Percentiles rank a stretch among this genome's conserved stretches.
Conservation (phyloP, 2,888 invertebrate species). For the Napeogenes sylphis region DNA sequence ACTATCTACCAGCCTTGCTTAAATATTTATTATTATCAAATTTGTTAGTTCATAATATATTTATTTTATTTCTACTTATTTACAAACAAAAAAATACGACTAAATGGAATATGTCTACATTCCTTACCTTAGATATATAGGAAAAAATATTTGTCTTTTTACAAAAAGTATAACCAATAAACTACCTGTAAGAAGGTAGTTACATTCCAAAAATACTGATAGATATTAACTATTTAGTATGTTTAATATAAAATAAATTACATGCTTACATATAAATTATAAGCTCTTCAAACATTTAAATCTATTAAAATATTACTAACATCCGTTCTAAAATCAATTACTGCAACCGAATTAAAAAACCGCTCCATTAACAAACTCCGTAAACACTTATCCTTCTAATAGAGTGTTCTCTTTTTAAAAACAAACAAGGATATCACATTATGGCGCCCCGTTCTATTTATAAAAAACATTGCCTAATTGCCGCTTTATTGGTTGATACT, state of each 20-base stretch:
- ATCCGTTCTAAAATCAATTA: slow-evolving; percentile 14
- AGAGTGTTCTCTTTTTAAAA: slow-evolving; percentile 39
- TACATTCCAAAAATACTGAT: too few relatives aligned
- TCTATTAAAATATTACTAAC: slow-evolving; percentile 1
- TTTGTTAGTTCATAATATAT: not conserved
- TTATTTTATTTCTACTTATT: too few relatives aligned
- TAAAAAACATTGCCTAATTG: slow-evolving; percentile 46
- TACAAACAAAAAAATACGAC: too few relatives aligned
- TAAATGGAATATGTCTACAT: too few relatives aligned
- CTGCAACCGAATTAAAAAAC: slow-evolving; percentile 14
- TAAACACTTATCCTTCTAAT: slow-evolving; percentile 39
- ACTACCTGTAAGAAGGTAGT: too few relatives aligned
- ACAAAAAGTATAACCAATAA: too few relatives aligned
- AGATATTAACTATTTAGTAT: too few relatives aligned
- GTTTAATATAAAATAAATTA: too few relatives aligned
- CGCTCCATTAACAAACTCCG: slow-evolving; percentile 34
- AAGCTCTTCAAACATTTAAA: not conserved
- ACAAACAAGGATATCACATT: slow-evolving; percentile 49
- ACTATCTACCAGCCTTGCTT: slow-evolving; percentile 15
- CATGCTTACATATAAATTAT: not conserved
- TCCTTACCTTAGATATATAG: too few relatives aligned
- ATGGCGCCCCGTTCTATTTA: slow-evolving; percentile 40
- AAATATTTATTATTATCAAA: not conserved
- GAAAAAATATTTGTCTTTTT: too few relatives aligned
- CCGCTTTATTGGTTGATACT: slow-evolving; percentile 48